These are phyloP conservation scores for Clytia hemisphaerica DNA, from an alignment of 30 jellyfish, hydroid and myxozoan species.

Conservation along the genomic window DNA sequence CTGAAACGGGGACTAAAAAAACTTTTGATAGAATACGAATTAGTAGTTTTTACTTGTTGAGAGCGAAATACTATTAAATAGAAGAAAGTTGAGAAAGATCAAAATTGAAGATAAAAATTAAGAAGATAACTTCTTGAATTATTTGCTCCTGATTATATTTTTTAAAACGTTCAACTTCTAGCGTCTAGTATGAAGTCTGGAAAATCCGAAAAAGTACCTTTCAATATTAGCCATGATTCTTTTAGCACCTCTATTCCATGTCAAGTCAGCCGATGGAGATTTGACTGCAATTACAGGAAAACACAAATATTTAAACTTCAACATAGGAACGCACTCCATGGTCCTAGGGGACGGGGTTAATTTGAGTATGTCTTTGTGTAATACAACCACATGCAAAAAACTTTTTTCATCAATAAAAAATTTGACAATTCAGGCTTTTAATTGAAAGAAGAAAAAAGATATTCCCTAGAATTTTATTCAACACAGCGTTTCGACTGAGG, in stretches of 20 bases:
- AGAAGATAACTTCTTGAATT: neutral
- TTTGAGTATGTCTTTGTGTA: too few relatives aligned
- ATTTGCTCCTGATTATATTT: too few relatives aligned
- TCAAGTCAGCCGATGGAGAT: conserved; percentile 75
- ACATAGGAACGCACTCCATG: too few relatives aligned
- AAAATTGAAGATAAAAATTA: neutral
- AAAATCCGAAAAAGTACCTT: conserved; percentile 22
- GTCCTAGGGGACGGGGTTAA: too few relatives aligned
- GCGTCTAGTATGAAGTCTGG: neutral
- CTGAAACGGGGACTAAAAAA: too few relatives aligned
- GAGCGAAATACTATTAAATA: too few relatives aligned
- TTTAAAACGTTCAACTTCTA: too few relatives aligned
- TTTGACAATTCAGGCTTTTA: neutral
- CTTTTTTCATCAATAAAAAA: neutral
- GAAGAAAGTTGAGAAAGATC: neutral
- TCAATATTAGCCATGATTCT: conserved; percentile 82
- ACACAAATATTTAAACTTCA: too few relatives aligned
- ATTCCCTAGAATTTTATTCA: too few relatives aligned
- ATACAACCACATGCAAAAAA: conserved; percentile 8
- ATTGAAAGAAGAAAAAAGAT: neutral
- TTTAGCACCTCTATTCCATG: conserved; percentile 84
- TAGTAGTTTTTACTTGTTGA: too few relatives aligned
- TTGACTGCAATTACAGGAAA: conserved; percentile 42
- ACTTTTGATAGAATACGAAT: too few relatives aligned
- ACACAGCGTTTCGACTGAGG: too few relatives aligned